Percentiles rank a stretch among this genome's conserved stretches.
Conservation (phyloP, 2,888 invertebrate genomes). For the Napeogenes inachia region DNA sequence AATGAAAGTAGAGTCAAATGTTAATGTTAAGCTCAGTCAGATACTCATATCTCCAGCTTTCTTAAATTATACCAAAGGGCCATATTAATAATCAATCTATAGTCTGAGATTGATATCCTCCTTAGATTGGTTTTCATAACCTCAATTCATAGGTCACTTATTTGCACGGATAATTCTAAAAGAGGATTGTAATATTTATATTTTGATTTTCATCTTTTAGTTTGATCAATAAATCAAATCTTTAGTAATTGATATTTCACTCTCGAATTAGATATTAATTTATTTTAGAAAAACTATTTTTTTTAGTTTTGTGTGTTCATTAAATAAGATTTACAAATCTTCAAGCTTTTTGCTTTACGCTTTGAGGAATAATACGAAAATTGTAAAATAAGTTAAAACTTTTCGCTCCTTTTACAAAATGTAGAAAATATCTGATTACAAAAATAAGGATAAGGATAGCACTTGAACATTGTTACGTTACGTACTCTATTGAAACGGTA, state of each 20-base stretch:
- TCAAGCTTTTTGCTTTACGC: not conserved
- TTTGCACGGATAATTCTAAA: too few relatives aligned
- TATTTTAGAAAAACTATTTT: too few relatives aligned
- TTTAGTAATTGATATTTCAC: too few relatives aligned
- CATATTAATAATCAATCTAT: not conserved
- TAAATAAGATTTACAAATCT: too few relatives aligned
- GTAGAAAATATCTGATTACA: slow-evolving; percentile 20
- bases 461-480: slow-evolving; percentile 28
- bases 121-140: too few relatives aligned
- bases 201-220: too few relatives aligned
- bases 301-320: too few relatives aligned
- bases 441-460: slow-evolving; percentile 30
- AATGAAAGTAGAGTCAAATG: not conserved
- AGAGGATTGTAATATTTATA: too few relatives aligned
- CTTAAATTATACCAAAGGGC: not conserved
- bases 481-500: slow-evolving; percentile 36
- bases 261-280: too few relatives aligned
- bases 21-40: not conserved
- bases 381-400: not conserved
- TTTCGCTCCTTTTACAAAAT: too few relatives aligned
- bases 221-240: too few relatives aligned
- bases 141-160: too few relatives aligned
- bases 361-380: slow-evolving; percentile 5
- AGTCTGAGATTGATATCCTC: not conserved
- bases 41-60: not conserved